Evolutionary conservation across 1,140 invertebrate genomes (phyloP).

Genomic region (Bombus vancouverensis): DNA sequence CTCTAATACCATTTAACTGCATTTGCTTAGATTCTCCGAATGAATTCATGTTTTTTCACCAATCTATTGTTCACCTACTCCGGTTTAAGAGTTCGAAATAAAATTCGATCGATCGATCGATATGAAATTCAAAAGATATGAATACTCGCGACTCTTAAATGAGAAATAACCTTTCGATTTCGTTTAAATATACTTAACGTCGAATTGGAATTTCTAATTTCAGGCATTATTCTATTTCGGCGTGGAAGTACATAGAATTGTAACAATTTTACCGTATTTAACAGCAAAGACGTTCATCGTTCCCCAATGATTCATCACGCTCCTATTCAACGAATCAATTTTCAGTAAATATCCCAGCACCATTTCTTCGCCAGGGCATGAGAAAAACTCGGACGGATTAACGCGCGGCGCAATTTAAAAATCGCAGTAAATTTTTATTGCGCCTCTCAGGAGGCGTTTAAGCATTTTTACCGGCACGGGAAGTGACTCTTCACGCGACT

Average conservation of each 20-base stretch:
- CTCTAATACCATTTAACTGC: not conserved
- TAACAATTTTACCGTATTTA: not conserved
- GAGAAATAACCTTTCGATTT: not conserved
- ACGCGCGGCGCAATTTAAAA: not conserved
- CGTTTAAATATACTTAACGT: not conserved
- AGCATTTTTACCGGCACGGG: not conserved
- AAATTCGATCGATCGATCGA: not conserved
- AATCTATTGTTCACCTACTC: not conserved
- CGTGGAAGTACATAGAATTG: no score
- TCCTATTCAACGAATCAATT: not conserved
- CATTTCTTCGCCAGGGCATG: no score
- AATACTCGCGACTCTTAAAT: not conserved
- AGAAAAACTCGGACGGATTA: not conserved
- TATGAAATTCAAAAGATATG: not conserved
- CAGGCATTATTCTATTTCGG: not conserved
- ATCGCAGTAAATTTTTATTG: conserved; percentile 3
- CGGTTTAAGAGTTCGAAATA: not conserved
- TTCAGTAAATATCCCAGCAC: not conserved
- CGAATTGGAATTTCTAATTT: no score
- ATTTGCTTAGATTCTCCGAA: not conserved
- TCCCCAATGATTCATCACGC: not conserved
- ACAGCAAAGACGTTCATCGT: not conserved
- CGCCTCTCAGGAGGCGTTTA: not conserved
- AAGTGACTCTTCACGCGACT: conserved; percentile 7
- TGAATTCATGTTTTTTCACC: not conserved